Evolutionary conservation across 2,113 vertebrate species (phyloP).

Genomic region (Leucopternis melanops): DNA sequence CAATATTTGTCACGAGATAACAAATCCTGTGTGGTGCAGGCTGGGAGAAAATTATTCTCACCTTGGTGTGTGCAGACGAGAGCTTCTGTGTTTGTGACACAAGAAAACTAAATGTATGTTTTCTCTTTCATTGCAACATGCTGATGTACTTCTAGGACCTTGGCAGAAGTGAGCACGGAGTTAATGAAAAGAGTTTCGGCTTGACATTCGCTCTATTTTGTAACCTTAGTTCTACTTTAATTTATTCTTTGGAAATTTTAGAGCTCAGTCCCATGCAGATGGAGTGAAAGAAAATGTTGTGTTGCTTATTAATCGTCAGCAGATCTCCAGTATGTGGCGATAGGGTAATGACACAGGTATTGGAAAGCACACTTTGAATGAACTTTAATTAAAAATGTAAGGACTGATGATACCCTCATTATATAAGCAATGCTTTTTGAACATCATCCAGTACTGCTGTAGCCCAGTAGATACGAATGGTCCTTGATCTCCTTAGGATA

Average conservation of each 20-base stretch:
- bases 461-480: background rate
- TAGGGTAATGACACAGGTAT: constrained; percentile 6
- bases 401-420: background rate
- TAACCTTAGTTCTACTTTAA: constrained; percentile 12
- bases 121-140: no score
- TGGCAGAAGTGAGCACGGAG: background rate
- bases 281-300: constrained; percentile 5
- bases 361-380: background rate
- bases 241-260: constrained; percentile 40
- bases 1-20: no score
- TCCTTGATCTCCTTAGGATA: background rate
- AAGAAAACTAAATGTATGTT: no score
- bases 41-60: no score
- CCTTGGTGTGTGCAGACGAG: no score
- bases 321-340: background rate
- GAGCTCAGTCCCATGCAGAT: background rate
- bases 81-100: no score
- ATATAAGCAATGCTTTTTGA: background rate
- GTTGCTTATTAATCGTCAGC: constrained; percentile 13
- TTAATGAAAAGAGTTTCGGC: constrained; percentile 29
- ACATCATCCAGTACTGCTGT: background rate
- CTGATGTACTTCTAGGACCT: no score
- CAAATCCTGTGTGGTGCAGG: no score
- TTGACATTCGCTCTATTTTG: constrained; percentile 1
- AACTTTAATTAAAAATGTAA: constrained; percentile 43